Conservation (phyloP, 2,888 invertebrate genomes). For the Odontocolon sp. region DNA sequence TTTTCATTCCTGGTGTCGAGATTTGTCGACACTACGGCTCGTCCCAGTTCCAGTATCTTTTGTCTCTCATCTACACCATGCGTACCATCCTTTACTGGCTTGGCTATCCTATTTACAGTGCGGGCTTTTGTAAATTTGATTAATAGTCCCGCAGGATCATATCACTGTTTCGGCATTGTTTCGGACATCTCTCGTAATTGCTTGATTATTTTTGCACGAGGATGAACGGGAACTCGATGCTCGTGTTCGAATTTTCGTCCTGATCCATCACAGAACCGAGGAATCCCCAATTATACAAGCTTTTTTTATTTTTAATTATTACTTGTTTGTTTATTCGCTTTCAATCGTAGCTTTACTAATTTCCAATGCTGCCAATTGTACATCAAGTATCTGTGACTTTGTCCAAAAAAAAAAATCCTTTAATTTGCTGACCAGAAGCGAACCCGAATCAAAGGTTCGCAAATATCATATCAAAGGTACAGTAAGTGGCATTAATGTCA, state of each 20-base stretch:
- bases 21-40: conserved; percentile 50
- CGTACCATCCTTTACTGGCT: conserved; percentile 30
- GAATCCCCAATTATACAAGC: background rate
- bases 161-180: conserved; percentile 54
- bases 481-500: too few species aligned
- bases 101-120: conserved; percentile 13
- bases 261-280: background rate
- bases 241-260: background rate
- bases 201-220: conserved; percentile 56
- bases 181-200: conserved; percentile 55
- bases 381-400: background rate
- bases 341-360: background rate
- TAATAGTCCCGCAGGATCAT: conserved; percentile 57
- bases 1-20: conserved; percentile 61
- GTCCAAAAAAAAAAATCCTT: background rate
- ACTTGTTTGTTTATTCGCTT: background rate
- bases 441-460: conserved; percentile 47
- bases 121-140: conserved; percentile 60
- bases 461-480: too few species aligned
- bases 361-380: background rate
- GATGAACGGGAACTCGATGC: background rate
- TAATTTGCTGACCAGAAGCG: background rate
- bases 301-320: background rate
- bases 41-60: conserved; percentile 36
- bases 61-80: conserved; percentile 30